phyloP scores from a whole-genome alignment of 2,797 vertebrate genomes.

The Peromyscus attwateri region DNA sequence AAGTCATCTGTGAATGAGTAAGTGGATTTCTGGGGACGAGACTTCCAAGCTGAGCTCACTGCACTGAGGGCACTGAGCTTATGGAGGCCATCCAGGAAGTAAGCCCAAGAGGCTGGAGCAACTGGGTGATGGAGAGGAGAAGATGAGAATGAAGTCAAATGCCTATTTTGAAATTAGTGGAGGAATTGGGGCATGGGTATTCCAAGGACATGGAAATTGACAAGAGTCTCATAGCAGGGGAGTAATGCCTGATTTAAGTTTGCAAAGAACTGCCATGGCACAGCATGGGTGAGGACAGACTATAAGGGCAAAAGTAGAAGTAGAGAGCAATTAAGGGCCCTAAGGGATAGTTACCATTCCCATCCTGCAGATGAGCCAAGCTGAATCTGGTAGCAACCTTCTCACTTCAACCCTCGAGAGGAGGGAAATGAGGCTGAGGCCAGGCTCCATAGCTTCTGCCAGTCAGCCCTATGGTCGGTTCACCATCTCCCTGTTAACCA shows the following conservation, averaged over 20 bases:
- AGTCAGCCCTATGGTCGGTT: background rate
- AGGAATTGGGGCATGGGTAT: background rate
- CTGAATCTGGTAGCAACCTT: background rate
- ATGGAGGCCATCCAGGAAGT: too few relatives aligned
- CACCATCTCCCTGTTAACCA: background rate
- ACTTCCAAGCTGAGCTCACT: background rate
- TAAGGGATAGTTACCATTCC: background rate
- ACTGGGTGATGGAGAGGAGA: background rate
- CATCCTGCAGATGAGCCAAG: background rate
- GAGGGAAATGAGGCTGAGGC: background rate
- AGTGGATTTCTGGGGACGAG: fast-evolving
- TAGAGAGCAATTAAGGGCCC: fast-evolving
- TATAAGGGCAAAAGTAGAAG: background rate
- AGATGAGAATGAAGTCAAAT: background rate
- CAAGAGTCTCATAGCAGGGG: background rate
- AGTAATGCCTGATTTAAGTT: background rate
- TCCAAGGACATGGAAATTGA: background rate
- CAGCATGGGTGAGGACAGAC: background rate
- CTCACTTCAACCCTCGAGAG: background rate
- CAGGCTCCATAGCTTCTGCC: background rate
- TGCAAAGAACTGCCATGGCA: background rate
- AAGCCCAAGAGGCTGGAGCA: fast-evolving
- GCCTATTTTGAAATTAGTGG: background rate
- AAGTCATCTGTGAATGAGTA: background rate
- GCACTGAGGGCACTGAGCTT: background rate